Percentiles rank a stretch among this genome's conserved stretches.
Conservation (phyloP, 2,888 invertebrate genomes). For the Orchesella flavescens region DNA sequence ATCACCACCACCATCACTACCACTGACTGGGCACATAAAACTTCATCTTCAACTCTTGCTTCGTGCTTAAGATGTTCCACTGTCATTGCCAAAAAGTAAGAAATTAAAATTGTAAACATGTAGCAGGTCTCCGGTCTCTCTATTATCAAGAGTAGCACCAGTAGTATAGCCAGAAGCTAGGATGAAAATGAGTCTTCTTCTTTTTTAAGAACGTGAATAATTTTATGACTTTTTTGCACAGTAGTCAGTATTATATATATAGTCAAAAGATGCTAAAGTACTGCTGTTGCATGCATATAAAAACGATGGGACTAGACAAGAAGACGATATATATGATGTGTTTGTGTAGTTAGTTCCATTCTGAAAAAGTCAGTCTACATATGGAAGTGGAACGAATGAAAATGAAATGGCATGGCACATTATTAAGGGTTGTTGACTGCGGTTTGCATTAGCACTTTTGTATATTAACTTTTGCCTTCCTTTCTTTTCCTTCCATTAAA, state of each 20-base stretch:
- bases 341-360: too few species aligned
- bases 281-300: not conserved
- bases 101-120: slow-evolving; percentile 47
- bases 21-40: not conserved
- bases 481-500: too few species aligned
- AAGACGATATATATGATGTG: too few species aligned
- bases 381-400: not conserved
- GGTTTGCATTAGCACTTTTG: too few species aligned
- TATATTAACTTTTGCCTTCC: too few species aligned
- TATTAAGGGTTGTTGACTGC: too few species aligned
- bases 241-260: not conserved
- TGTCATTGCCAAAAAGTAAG: slow-evolving; percentile 24
- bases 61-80: not conserved
- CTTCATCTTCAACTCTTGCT: slow-evolving; percentile 20
- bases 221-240: slow-evolving; percentile 47
- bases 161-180: too few species aligned
- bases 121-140: not conserved
- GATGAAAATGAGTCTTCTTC: not conserved
- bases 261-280: slow-evolving; percentile 1
- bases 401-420: not conserved
- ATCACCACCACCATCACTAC: not conserved
- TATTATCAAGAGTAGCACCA: too few species aligned
- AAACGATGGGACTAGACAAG: not conserved
- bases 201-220: slow-evolving; percentile 40
- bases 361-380: too few species aligned